A percentile compares a stretch with the other conserved stretches of the same genome.
phyloP scores from a whole-genome alignment of 2,113 vertebrate species.

The Equus quagga region DNA sequence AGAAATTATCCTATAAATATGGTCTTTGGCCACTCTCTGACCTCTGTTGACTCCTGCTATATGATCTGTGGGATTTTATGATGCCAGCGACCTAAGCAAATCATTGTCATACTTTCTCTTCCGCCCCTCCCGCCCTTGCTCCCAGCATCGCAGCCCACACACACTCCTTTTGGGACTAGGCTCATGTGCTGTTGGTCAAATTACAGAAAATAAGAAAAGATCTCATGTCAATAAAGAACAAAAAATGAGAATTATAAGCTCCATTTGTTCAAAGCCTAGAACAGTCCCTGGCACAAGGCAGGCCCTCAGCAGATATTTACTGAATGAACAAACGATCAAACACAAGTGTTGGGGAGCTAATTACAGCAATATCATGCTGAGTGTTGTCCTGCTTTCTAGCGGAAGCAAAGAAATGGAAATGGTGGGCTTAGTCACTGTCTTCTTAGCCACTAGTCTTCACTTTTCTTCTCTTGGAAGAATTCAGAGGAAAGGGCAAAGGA shows the following conservation, averaged over 20 bases:
- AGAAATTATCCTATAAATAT: neutral
- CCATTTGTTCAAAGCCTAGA: neutral
- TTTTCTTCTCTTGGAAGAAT: neutral
- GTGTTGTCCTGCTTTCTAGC: neutral
- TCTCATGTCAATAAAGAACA: neutral
- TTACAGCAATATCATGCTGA: neutral
- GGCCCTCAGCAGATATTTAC: neutral
- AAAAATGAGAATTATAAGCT: neutral
- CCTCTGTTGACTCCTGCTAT: neutral
- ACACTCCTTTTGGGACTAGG: neutral
- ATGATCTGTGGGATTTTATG: neutral
- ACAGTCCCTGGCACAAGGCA: neutral
- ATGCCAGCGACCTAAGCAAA: neutral
- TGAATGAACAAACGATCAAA: neutral
- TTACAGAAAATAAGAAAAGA: neutral
- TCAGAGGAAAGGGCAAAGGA: neutral
- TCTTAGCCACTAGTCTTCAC: neutral
- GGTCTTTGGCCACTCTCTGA: neutral
- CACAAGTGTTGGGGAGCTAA: neutral
- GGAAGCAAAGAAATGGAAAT: neutral
- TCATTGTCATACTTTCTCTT: neutral
- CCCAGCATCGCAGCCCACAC: neutral
- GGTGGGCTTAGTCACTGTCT: neutral
- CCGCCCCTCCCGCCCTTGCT: neutral
- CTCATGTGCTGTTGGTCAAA: neutral